Conservation (phyloP, 2,113 vertebrate species). For the Arenaria interpres region DNA sequence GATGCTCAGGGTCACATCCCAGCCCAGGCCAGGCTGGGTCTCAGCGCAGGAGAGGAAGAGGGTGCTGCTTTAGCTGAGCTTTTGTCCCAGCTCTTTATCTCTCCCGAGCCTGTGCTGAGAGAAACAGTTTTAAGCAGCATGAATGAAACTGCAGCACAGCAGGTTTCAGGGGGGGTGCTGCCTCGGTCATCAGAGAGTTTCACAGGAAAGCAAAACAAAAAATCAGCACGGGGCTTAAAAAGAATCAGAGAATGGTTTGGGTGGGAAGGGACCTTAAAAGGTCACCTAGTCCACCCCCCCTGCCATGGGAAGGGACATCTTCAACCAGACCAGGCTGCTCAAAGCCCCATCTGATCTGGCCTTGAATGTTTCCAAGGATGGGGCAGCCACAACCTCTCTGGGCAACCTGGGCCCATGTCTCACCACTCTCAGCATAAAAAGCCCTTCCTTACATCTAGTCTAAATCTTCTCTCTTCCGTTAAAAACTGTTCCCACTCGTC, state of each 20-base stretch:
- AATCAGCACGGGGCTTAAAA: neutral
- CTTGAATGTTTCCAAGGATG: neutral
- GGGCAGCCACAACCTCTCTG: neutral
- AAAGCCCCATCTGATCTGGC: neutral
- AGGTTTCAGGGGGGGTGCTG: neutral
- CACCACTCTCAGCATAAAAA: neutral
- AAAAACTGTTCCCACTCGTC: neutral
- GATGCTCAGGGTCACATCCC: accelerated
- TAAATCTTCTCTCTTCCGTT: neutral
- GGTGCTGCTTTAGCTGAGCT: neutral
- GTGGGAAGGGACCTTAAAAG: neutral
- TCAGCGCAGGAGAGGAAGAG: neutral
- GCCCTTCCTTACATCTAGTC: neutral
- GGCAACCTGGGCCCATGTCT: neutral
- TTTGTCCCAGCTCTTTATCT: neutral
- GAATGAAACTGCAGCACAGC: neutral
- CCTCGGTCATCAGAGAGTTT: neutral
- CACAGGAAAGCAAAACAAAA: neutral
- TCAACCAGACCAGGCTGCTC: neutral
- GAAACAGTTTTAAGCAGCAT: neutral
- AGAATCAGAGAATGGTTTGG: neutral
- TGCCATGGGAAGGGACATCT: neutral
- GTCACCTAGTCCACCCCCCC: neutral
- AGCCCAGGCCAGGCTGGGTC: neutral
- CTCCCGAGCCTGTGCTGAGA: slow-evolving; percentile 1